phyloP scores from a whole-genome alignment of 2,797 vertebrate genomes.

The Helarctos malayanus region DNA sequence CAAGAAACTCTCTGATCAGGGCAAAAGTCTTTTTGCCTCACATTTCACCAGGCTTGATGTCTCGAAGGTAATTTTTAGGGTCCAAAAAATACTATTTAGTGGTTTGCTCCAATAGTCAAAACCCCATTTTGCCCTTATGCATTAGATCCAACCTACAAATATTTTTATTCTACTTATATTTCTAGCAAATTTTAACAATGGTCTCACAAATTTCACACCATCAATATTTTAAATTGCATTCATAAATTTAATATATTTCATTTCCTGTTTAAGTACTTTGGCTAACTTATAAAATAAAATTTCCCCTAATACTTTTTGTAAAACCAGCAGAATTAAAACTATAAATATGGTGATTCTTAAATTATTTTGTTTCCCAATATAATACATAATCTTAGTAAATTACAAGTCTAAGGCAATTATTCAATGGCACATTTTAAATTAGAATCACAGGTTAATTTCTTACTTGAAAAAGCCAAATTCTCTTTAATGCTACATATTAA shows the following conservation, averaged over 20 bases:
- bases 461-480: conserved; percentile 11
- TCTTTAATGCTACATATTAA: background rate
- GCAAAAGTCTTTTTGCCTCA: background rate
- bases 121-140: background rate
- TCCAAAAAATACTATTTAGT: background rate
- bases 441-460: conserved; percentile 47
- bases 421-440: conserved; percentile 63
- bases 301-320: conserved; percentile 31
- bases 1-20: background rate
- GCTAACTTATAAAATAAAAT: conserved; percentile 38
- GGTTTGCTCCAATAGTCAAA: conserved; percentile 42
- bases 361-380: conserved; percentile 5
- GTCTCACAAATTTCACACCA: background rate
- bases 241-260: conserved; percentile 65
- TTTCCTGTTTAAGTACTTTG: conserved; percentile 60
- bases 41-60: background rate
- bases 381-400: conserved; percentile 50
- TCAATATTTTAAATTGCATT: conserved; percentile 56
- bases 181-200: conserved; percentile 17
- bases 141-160: background rate
- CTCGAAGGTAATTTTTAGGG: background rate
- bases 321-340: conserved; percentile 69
- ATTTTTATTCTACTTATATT: conserved; percentile 55
- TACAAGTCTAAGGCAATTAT: conserved; percentile 49
- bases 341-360: conserved; percentile 70